Conservation (phyloP, 2,113 vertebrate genomes). For the Lipotes vexillifer region DNA sequence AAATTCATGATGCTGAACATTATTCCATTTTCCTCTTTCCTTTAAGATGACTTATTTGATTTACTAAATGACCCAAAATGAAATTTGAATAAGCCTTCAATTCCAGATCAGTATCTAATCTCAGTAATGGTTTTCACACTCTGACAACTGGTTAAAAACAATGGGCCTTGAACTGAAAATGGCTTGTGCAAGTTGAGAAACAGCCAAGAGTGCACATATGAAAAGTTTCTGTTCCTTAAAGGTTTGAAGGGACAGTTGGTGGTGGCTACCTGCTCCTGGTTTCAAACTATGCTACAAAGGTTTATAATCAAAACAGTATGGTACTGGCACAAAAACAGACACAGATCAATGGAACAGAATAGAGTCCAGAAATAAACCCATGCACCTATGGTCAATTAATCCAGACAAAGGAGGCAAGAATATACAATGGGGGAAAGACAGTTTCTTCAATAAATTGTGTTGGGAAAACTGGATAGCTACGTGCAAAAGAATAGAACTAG, state of each 20-base stretch:
- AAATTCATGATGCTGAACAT: neutral
- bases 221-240: neutral
- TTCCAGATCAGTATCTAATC: neutral
- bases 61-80: neutral
- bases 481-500: neutral
- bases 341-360: neutral
- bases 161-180: neutral
- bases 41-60: neutral
- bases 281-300: neutral
- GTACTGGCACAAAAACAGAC: neutral
- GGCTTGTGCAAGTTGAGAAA: neutral
- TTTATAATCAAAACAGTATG: neutral
- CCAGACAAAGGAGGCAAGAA: neutral
- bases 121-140: neutral
- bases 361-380: neutral
- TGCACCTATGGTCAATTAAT: neutral
- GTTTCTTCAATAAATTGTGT: neutral
- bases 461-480: neutral
- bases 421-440: neutral
- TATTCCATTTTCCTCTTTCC: neutral
- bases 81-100: neutral
- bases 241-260: neutral
- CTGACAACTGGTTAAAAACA: neutral
- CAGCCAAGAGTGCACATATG: rapidly evolving
- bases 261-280: neutral